phyloP scores from a whole-genome alignment of 2,888 invertebrate species.

The Serrognathus titanus region DNA sequence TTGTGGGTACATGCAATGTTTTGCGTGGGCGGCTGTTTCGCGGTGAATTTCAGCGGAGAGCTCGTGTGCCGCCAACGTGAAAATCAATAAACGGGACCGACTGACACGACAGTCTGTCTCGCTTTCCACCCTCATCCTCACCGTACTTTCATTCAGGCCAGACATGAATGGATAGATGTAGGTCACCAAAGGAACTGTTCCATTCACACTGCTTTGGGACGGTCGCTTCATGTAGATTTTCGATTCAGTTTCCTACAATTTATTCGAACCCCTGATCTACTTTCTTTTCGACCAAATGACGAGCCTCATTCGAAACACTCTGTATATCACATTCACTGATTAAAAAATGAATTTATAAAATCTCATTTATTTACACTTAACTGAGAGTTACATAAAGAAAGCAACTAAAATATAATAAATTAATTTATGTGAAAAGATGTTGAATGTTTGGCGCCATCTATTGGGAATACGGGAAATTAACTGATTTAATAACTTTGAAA shows the following conservation, averaged over 20 bases:
- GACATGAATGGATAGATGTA: conserved; percentile 39
- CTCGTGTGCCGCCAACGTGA: conserved; percentile 28
- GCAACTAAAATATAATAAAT: too few relatives aligned
- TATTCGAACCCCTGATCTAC: background rate
- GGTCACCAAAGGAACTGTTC: conserved; percentile 15
- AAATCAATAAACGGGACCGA: conserved; percentile 29
- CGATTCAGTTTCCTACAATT: background rate
- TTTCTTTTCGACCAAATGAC: background rate
- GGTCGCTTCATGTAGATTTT: conserved; percentile 1
- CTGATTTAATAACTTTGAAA: too few relatives aligned
- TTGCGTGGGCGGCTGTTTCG: conserved; percentile 16
- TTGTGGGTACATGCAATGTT: too few relatives aligned
- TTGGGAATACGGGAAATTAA: too few relatives aligned
- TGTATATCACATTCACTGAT: too few relatives aligned
- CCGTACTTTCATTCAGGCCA: conserved; percentile 36
- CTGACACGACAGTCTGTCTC: conserved; percentile 7
- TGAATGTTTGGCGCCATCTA: too few relatives aligned
- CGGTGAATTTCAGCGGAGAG: conserved; percentile 20
- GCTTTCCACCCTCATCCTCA: conserved; percentile 12
- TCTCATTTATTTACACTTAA: too few relatives aligned
- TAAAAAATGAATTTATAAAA: too few relatives aligned
- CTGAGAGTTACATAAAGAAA: too few relatives aligned
- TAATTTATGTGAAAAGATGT: too few relatives aligned
- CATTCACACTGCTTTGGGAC: background rate
- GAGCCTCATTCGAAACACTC: too few relatives aligned